These are phyloP conservation scores for Ophioninae sp. DNA, from an alignment of 2,888 invertebrate genomes.

Conservation along the genomic window DNA sequence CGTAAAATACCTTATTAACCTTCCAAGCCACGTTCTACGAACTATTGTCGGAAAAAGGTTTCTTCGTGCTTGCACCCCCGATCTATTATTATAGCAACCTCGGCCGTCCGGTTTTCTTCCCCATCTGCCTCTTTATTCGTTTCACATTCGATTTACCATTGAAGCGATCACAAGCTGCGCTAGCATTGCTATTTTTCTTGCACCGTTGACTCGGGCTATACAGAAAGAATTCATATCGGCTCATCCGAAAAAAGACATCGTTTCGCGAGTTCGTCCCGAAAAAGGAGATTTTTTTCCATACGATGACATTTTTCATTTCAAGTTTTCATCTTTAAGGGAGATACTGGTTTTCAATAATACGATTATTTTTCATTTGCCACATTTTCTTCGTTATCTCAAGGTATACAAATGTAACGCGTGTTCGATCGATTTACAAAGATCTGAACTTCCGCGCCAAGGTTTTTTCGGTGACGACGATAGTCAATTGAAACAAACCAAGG, in stretches of 20 bases:
- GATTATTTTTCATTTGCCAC: no score
- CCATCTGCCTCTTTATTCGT: background rate
- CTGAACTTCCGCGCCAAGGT: no score
- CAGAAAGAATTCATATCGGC: background rate
- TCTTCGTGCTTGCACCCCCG: slow-evolving; percentile 2
- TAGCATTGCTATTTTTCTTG: background rate
- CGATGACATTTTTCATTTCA: background rate
- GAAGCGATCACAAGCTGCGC: slow-evolving; percentile 27
- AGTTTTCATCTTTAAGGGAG: no score
- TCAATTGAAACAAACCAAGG: no score
- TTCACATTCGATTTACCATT: slow-evolving; percentile 34
- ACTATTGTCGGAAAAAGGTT: slow-evolving; percentile 32
- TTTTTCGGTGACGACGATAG: no score
- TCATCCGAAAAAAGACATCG: background rate
- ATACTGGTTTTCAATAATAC: no score
- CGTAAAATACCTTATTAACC: slow-evolving; percentile 20
- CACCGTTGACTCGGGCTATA: background rate
- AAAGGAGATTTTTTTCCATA: background rate
- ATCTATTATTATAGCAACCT: slow-evolving; percentile 20
- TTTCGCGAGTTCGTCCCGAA: background rate
- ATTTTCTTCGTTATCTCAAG: no score
- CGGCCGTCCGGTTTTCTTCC: slow-evolving; percentile 20
- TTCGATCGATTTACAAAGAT: no score
- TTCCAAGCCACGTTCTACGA: slow-evolving; percentile 40
- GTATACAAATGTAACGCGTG: no score